These are phyloP conservation scores for Thysanoteuthis rhombus DNA, from an alignment of 2,888 invertebrate species.

Conservation along the genomic window DNA sequence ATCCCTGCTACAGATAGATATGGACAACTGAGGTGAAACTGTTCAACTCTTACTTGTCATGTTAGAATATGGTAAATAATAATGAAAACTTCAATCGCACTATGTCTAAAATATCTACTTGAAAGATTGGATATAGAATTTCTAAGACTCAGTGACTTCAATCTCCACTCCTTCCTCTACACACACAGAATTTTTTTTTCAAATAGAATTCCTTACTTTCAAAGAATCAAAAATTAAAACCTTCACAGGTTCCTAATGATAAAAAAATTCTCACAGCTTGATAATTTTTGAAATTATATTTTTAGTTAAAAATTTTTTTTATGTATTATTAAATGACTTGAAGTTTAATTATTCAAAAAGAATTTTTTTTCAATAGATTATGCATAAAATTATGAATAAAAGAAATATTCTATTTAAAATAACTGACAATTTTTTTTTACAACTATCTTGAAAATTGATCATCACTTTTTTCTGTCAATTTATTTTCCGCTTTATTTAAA, in stretches of 20 bases:
- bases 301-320: neutral
- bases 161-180: too few species aligned
- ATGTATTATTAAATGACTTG: neutral
- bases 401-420: neutral
- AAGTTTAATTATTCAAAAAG: neutral
- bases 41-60: too few species aligned
- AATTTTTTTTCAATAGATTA: neutral
- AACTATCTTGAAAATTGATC: neutral
- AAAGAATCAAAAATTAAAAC: neutral
- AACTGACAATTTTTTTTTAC: neutral
- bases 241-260: neutral
- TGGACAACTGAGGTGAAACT: too few species aligned
- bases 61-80: too few species aligned
- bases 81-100: too few species aligned
- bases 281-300: neutral
- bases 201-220: too few species aligned
- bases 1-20: too few species aligned
- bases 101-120: too few species aligned
- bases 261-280: neutral
- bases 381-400: neutral
- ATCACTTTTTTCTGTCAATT: neutral
- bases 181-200: neutral
- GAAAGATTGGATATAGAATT: too few species aligned
- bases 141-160: too few species aligned
- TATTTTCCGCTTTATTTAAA: neutral